Evolutionary conservation across 1,140 invertebrate genomes (phyloP), one percentile per base, ranked within the genome.

Genomic region (Papilio polyxenes): DNA sequence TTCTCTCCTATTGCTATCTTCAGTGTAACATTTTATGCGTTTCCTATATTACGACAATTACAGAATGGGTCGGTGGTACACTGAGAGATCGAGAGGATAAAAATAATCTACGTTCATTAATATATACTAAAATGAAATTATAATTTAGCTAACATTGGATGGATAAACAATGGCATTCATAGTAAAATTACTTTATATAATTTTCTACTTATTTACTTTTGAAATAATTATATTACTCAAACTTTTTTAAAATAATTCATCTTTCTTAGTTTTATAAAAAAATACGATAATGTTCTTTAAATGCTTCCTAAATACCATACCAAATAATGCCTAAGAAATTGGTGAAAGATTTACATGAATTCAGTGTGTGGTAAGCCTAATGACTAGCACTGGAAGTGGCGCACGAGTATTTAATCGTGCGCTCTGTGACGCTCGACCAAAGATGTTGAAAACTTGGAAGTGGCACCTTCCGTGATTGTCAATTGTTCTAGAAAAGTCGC

Each of bases 371-470:
- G 4, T 11, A 23, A 53, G 75, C 75, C 20, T 77, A 53, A 77
- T 53, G 13, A 49, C 48, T 48, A 75, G 59, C 49, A 53, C 77
- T 59, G 79, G 77, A 86, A 83, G 84, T 81, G 78, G 56, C 76
- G 59, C 82, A 69, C 83, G 80, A 91, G 90, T 89, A 87, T 88
- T 90, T 89, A 91, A 91, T 89, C 89, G 90, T 82, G 84, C 79
- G 87, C 89, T 89, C 89, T 88, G 87, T 86, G 83, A 80, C 85
- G 81, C 84, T 83, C 85, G 20, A 5, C 8, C 49, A 86, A 85
- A 85, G 85, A 84, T 86, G 81, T 83, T 53, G 20, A 77, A 49
- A 53, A 75, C 37, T 23, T 77, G 48, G 75, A 77, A 77, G 75
- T 53, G 75, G 75, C 75, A 31, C 11, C 20, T n/a, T 44, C 40